Percentiles rank a stretch among this genome's conserved stretches.
phyloP scores from a whole-genome alignment of 2,888 invertebrate genomes.

The Aphidoletes aphidimyza region DNA sequence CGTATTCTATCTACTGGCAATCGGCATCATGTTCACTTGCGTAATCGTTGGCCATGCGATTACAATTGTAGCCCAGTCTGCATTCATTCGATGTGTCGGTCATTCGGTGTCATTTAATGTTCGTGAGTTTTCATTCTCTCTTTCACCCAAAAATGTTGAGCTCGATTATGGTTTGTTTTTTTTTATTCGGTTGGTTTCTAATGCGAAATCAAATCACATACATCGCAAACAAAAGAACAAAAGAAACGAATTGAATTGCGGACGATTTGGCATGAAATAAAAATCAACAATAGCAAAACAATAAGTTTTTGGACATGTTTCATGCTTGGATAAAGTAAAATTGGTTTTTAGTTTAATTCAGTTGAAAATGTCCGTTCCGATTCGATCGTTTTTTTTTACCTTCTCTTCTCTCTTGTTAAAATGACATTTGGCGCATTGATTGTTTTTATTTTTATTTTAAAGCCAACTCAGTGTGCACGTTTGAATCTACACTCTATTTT shows the following conservation, averaged over 20 bases:
- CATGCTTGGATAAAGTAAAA: not conserved
- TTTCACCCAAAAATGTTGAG: slow-evolving; percentile 35
- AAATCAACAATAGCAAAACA: not conserved
- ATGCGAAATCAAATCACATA: slow-evolving; percentile 40
- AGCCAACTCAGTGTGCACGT: slow-evolving; percentile 29
- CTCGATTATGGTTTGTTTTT: no score
- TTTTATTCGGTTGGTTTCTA: not conserved
- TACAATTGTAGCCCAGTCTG: not conserved
- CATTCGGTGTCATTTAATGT: slow-evolving; percentile 21
- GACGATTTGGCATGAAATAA: not conserved
- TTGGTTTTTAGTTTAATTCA: not conserved
- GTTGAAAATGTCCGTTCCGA: slow-evolving; percentile 7
- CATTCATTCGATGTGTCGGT: slow-evolving; percentile 17
- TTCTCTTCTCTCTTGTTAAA: no score
- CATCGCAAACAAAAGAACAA: slow-evolving; percentile 34
- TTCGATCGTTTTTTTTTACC: slow-evolving; percentile 5
- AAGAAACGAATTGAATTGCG: not conserved
- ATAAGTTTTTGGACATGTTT: slow-evolving; percentile 46
- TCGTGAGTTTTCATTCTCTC: slow-evolving; percentile 36
- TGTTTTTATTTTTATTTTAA: no score
- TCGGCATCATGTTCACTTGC: slow-evolving; percentile 43
- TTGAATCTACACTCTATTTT: not conserved
- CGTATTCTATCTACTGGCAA: slow-evolving; percentile 42
- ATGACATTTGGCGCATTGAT: slow-evolving; percentile 42
- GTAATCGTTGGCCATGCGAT: slow-evolving; percentile 37